These are phyloP conservation scores for Bryconaethiops microstoma DNA, from an alignment of 2,797 vertebrate species.

Conservation along the genomic window DNA sequence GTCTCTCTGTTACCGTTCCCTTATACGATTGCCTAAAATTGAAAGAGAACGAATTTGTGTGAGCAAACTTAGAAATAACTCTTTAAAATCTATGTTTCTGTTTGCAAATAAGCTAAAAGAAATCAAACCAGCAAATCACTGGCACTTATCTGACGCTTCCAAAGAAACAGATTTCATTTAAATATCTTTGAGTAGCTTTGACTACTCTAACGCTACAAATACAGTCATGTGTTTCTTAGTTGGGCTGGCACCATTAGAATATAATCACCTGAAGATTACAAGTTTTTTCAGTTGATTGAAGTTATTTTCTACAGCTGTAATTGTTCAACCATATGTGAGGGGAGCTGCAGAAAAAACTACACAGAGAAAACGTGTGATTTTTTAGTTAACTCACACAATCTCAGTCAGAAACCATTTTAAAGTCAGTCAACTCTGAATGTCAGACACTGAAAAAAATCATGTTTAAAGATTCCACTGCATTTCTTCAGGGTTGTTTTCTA, in stretches of 20 bases:
- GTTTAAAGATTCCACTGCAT: too few species aligned
- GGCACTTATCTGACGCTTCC: not conserved
- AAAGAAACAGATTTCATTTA: not conserved
- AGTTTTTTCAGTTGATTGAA: not conserved
- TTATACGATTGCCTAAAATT: constrained; percentile 16
- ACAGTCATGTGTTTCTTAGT: not conserved
- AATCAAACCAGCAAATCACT: not conserved
- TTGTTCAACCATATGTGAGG: not conserved
- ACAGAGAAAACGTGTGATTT: too few species aligned
- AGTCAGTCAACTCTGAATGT: too few species aligned
- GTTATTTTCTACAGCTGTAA: not conserved
- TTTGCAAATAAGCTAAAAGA: not conserved
- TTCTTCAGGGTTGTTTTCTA: too few species aligned
- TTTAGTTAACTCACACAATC: too few species aligned
- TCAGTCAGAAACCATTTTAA: too few species aligned
- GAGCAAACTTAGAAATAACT: constrained; percentile 1
- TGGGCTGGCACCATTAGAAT: not conserved
- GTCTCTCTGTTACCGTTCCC: not conserved
- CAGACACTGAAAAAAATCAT: too few species aligned
- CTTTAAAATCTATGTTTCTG: not conserved
- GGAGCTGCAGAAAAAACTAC: not conserved
- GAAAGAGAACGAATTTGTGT: constrained; percentile 2
- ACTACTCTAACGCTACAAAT: not conserved
- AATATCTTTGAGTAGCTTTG: not conserved
- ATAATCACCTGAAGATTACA: not conserved